Base-by-base conservation (phyloP, 92 coral and sea anemone species). In the Actinernus sp. region DNA sequence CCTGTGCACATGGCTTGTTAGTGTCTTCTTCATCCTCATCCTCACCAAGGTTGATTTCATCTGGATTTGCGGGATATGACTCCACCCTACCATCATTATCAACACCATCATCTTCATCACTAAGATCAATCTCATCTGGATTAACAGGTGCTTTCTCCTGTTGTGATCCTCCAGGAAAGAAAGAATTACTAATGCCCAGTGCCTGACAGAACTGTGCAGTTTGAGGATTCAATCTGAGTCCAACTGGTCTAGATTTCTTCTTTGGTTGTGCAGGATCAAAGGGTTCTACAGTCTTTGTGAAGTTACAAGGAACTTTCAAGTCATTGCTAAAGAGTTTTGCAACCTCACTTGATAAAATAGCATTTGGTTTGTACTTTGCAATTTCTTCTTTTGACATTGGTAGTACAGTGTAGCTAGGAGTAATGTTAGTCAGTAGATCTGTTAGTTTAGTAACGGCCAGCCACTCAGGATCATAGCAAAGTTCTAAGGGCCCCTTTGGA, bases 381-480 rank as follows among this genome's bases (percentile, higher is more conserved):
- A 66, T 68, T 36, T 90, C 86, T 8, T 68, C 84, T 2, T 3
- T 1, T 18, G 81, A 12, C 22, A 32, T 47, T 27, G 98, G 98
- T 1, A 94, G 76, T 21, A 63, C 63, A 45, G 97, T 90, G 44
- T 25, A 26, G 25, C 12, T 63, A 8, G 71, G 61, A 22, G 88
- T 63, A 1, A 65, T 50, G 39, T 90, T 94, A 26, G 59, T 79
- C 14, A 94, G 79, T 9, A 85, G 58, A 50, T 71, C 55, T 20
- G 98, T 94, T 20, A 91, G 79, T 54, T 85, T 87, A 0, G 82
- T 80, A 24, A 94, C 81, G 1, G 97, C 87, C 5, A 94, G 82
- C 98, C 98, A 94, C 55, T 94, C 98, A 3, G 90, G 74, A 70
- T 94, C 98, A 71, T 91, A 91, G 11, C 59, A 27, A 30, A 91